phyloP scores from a whole-genome alignment of 1,140 invertebrate species.

The Anoplolepis gracilipes region DNA sequence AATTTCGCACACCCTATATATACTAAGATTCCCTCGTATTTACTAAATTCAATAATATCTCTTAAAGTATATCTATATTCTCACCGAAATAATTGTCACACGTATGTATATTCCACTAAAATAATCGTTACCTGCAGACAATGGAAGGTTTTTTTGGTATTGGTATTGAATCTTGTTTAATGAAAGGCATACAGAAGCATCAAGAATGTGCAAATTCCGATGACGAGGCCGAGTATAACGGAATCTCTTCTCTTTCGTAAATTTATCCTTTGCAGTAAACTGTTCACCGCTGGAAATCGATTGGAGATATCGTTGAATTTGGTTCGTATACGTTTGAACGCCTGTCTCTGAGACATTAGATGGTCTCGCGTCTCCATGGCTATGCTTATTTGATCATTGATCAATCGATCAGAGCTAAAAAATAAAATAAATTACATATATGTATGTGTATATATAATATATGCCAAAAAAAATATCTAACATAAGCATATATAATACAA shows the following conservation, averaged over 20 bases:
- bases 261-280: conserved; percentile 96
- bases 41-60: conserved; percentile 59
- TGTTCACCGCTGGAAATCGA: conserved; percentile 95
- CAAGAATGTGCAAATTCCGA: conserved; percentile 95
- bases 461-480: conserved; percentile 79
- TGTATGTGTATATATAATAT: not conserved
- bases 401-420: conserved; percentile 94
- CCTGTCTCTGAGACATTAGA: conserved; percentile 93
- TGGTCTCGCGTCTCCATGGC: conserved; percentile 98
- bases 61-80: conserved; percentile 53
- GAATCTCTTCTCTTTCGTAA: conserved; percentile 96
- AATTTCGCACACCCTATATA: conserved; percentile 1
- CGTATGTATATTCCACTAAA: conserved; percentile 56
- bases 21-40: conserved; percentile 26
- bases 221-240: conserved; percentile 94
- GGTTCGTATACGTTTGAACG: conserved; percentile 96
- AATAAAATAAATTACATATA: conserved; percentile 40
- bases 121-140: conserved; percentile 35
- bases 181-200: conserved; percentile 94
- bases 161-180: conserved; percentile 78
- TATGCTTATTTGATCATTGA: conserved; percentile 98
- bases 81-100: conserved; percentile 10
- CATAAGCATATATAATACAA: conserved; percentile 86
- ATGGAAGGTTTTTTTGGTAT: conserved; percentile 70
- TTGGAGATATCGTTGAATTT: conserved; percentile 97